A percentile compares a stretch with the other conserved stretches of the same genome.
Conservation (phyloP, 2,113 vertebrate species). For the Antechinus flavipes region DNA sequence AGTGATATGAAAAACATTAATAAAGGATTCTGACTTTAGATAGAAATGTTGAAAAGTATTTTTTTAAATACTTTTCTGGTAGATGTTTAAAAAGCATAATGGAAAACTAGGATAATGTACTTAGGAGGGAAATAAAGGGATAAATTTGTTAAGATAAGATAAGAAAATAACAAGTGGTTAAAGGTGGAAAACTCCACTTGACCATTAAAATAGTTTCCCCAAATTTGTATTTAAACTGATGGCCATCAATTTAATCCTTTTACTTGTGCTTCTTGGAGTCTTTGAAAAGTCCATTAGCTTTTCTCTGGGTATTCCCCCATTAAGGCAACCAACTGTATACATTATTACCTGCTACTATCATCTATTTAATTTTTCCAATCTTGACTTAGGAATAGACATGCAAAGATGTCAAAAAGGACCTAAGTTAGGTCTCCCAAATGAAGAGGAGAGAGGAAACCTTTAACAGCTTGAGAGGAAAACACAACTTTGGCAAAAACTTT, state of each 20-base stretch:
- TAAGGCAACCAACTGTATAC: background rate
- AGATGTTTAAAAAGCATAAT: conserved; percentile 43
- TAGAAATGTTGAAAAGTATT: background rate
- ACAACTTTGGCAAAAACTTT: background rate
- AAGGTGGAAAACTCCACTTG: conserved; percentile 6
- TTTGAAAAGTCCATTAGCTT: background rate
- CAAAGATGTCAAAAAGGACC: background rate
- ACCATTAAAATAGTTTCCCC: background rate
- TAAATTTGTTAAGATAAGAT: background rate
- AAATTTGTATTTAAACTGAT: background rate
- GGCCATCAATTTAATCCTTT: background rate
- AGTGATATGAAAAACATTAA: conserved; percentile 40
- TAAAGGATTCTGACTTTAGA: conserved; percentile 8
- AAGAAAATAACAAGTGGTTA: conserved; percentile 10
- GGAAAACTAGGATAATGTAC: background rate
- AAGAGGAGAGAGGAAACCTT: background rate
- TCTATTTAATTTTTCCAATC: background rate
- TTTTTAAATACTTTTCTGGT: background rate
- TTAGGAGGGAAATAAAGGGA: background rate
- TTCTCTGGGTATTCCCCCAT: background rate
- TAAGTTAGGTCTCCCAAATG: background rate
- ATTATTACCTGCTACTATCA: background rate
- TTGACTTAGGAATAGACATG: background rate
- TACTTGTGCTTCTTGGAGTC: background rate
- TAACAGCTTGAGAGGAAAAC: background rate